Base-by-base conservation (phyloP, 2,113 vertebrate genomes). In the Gobiocypris rarus region DNA sequence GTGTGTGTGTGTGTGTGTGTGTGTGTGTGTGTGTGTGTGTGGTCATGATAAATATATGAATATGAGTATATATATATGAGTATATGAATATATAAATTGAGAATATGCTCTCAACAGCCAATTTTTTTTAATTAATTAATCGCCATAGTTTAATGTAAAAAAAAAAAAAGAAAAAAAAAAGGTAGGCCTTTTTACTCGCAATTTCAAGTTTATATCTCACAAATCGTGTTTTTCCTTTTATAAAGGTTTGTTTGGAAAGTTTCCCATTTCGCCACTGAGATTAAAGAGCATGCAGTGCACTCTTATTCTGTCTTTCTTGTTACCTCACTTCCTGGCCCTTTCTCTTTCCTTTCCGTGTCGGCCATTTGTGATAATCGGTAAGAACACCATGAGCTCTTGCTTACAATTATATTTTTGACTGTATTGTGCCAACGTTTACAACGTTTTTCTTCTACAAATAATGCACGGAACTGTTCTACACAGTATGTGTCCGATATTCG, bases 331-430 rank as follows among this genome's bases (percentile, higher is more conserved):
- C 86, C 24, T 50, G 45, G 6, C 5, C 1, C 11, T 14, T 13
- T 11, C 26, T 15, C 71, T 48, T 85, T 87, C 86, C 88, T 89
- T 89, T 87, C 83, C 82, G 82, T 28, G 77, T 82, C 84, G 71
- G 85, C 83, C 84, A 59, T 83, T 88, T 43, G 43, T 83, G 61
- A 13, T 79, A 11, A 45, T 19, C 61, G 88, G 86, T 88, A 71
- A 89, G 83, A n/a, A 50, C 34, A 26, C 41, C 65, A 67, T 24
- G 48, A 61, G 75, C 75, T 87, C 79, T n/a, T 43, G 31, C 5
- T 24, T 5, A 59, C 70, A 48, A 14, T 1, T 4, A 14, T 2
- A 0, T 73, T 83, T 69, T 86, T 19, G n/a, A 52, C 3, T 3
- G 48, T 75, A 15, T 61, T 41, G 9, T 11, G 3, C 1, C 0